Conservation (phyloP, 1,140 invertebrate genomes). For the Neocloeon triangulifer region DNA sequence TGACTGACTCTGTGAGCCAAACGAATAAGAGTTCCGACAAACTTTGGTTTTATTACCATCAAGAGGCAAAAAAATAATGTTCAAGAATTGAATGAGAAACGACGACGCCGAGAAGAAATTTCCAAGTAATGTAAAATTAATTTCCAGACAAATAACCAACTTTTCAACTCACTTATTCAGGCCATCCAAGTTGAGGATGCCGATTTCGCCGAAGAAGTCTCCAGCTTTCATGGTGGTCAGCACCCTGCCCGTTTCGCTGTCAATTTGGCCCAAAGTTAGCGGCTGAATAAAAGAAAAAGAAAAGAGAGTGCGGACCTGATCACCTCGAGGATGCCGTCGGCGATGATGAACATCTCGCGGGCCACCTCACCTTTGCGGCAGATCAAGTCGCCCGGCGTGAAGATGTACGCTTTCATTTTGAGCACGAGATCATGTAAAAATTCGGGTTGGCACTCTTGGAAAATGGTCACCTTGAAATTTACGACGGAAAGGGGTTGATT, state of each 20-base stretch:
- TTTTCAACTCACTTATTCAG: constrained; percentile 66
- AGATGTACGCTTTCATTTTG: constrained; percentile 96
- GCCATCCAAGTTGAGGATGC: constrained; percentile 85
- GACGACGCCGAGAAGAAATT: constrained; percentile 5
- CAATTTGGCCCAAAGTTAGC: constrained; percentile 3
- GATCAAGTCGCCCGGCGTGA: constrained; percentile 89
- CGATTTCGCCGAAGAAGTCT: constrained; percentile 95
- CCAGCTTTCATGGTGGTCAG: constrained; percentile 91
- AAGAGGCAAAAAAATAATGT: no score
- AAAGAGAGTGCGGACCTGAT: constrained; percentile 27
- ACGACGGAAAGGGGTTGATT: not conserved
- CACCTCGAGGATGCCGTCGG: constrained; percentile 88
- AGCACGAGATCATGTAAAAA: constrained; percentile 89
- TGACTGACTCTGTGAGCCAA: no score
- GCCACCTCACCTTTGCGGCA: constrained; percentile 88
- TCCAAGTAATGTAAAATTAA: no score
- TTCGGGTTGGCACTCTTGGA: constrained; percentile 92
- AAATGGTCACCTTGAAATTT: constrained; percentile 41
- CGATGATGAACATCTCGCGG: constrained; percentile 95
- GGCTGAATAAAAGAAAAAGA: constrained; percentile 1
- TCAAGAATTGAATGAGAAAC: no score
- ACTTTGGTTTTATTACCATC: no score
- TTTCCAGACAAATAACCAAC: not conserved
- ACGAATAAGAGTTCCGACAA: no score
- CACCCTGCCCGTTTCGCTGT: constrained; percentile 73